Evolutionary conservation across 2,888 invertebrate species (phyloP).

Genomic region (Augochlorella aurata): DNA sequence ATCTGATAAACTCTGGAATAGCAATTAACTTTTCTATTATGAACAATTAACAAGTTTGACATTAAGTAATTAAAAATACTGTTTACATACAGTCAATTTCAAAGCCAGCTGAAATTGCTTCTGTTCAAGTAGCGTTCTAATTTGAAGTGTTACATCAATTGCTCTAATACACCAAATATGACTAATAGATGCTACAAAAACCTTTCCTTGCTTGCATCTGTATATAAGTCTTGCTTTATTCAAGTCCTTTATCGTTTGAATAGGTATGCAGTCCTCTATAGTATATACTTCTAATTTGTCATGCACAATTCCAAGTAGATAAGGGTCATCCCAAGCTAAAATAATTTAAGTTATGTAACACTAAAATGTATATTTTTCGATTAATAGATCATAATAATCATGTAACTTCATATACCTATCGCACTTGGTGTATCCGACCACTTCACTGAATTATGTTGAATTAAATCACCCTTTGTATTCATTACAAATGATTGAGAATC

Average conservation of each 20-base stretch:
- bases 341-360: conserved; percentile 57
- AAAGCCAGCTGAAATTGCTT: conserved; percentile 97
- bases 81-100: conserved; percentile 89
- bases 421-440: conserved; percentile 91
- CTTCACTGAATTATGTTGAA: conserved; percentile 88
- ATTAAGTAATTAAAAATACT: background rate
- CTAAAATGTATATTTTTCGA: background rate
- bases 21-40: conserved; percentile 12
- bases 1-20: conserved; percentile 89
- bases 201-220: conserved; percentile 89
- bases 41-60: background rate
- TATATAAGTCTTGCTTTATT: conserved; percentile 89
- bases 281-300: conserved; percentile 94
- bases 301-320: conserved; percentile 91
- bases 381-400: background rate
- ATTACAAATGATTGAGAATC: conserved; percentile 94
- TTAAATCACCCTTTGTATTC: conserved; percentile 88
- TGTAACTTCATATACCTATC: conserved; percentile 83
- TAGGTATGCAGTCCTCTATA: conserved; percentile 89
- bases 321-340: conserved; percentile 96
- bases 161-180: conserved; percentile 94
- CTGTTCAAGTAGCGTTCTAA: conserved; percentile 91
- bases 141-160: conserved; percentile 91
- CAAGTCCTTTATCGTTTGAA: conserved; percentile 91
- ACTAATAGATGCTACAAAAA: conserved; percentile 93